phyloP scores from a whole-genome alignment of 1,140 invertebrate genomes.

The Dendrolimus kikuchii region DNA sequence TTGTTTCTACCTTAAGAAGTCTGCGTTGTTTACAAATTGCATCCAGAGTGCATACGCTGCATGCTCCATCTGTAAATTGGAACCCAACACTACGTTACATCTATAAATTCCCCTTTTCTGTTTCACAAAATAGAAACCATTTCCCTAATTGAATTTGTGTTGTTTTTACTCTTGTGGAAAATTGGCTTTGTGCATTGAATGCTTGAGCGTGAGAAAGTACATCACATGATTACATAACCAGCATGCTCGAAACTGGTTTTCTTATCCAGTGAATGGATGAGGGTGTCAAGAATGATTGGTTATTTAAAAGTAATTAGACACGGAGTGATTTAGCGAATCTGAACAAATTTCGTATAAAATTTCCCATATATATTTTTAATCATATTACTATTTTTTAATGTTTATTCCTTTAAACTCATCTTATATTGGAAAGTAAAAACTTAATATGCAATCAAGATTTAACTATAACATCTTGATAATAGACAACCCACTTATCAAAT shows the following conservation, averaged over 20 bases:
- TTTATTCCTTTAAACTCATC: no score
- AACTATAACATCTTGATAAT: no score
- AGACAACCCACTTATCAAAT: no score
- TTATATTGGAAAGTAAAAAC: no score
- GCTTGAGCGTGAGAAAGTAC: slow-evolving; percentile 52
- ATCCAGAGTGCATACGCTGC: neutral
- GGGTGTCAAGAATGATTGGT: slow-evolving; percentile 7
- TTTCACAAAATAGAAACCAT: slow-evolving; percentile 43
- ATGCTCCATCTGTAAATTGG: slow-evolving; percentile 32
- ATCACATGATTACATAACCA: slow-evolving; percentile 36
- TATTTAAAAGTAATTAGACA: no score
- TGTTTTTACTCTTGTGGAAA: slow-evolving; percentile 54
- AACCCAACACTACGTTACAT: slow-evolving; percentile 29
- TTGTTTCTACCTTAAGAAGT: no score
- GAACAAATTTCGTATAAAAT: no score
- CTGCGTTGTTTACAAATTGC: no score
- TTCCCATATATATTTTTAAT: no score
- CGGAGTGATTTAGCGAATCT: no score
- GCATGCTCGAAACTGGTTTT: slow-evolving; percentile 12
- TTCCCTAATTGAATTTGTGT: slow-evolving; percentile 64
- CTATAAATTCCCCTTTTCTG: slow-evolving; percentile 34
- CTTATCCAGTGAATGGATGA: slow-evolving; percentile 12
- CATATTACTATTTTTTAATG: no score
- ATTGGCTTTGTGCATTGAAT: slow-evolving; percentile 55
- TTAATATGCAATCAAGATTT: no score